A percentile compares a stretch with the other conserved stretches of the same genome.
Conservation (phyloP, 1,140 invertebrate genomes). For the Lucilia cuprina region DNA sequence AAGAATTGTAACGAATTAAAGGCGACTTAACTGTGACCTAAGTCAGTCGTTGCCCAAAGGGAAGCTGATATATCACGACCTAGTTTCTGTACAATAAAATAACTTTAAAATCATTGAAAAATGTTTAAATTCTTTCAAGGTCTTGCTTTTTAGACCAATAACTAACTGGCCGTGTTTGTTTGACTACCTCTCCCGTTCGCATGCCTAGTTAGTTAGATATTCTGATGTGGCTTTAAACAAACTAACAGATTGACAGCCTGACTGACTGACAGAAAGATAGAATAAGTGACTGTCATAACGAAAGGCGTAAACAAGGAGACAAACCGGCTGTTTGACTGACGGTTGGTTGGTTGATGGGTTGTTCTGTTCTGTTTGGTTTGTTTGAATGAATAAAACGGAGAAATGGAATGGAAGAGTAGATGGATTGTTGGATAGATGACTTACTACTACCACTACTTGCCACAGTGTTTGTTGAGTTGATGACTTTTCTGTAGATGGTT, state of each 20-base stretch:
- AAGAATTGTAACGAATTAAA: too few species aligned
- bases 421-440: not conserved
- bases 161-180: not conserved
- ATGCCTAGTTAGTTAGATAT: not conserved
- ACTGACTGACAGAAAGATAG: not conserved
- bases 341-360: not conserved
- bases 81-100: too few species aligned
- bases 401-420: slow-evolving; percentile 2
- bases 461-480: not conserved
- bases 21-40: too few species aligned
- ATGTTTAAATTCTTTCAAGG: not conserved
- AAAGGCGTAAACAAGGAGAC: not conserved
- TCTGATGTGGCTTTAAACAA: not conserved
- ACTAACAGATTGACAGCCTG: not conserved
- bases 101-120: not conserved
- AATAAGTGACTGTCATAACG: not conserved
- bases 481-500: not conserved
- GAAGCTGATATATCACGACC: too few species aligned
- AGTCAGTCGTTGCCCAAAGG: too few species aligned
- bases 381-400: not conserved
- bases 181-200: not conserved
- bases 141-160: not conserved
- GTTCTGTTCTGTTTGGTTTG: too few species aligned
- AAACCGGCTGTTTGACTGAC: not conserved
- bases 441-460: not conserved